Conservation (phyloP, 2,888 invertebrate genomes). For the Margaritifera margaritifera region DNA sequence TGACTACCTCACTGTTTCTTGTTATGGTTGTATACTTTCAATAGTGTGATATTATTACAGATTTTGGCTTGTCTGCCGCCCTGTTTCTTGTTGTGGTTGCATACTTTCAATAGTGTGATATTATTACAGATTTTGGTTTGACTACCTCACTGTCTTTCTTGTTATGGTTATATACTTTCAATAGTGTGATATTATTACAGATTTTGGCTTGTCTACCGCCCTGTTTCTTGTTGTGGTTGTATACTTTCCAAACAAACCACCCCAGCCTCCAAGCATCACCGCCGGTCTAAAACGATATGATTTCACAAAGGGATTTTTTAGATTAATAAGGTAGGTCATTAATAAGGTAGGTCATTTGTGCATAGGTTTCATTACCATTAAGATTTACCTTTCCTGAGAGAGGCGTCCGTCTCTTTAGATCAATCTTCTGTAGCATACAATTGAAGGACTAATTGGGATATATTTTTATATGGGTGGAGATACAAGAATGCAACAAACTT, state of each 20-base stretch:
- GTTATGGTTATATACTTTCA: slow-evolving; percentile 8
- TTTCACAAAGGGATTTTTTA: slow-evolving; percentile 18
- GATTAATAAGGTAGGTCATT: slow-evolving; percentile 1
- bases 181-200: slow-evolving; percentile 14
- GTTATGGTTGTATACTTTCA: slow-evolving; percentile 26
- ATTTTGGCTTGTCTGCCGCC: slow-evolving; percentile 25
- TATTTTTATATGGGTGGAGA: too few relatives aligned
- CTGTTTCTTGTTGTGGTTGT: slow-evolving; percentile 21
- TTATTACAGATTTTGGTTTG: slow-evolving; percentile 29
- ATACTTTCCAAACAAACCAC: slow-evolving; percentile 38
- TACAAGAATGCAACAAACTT: too few relatives aligned
- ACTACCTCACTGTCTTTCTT: slow-evolving; percentile 24
- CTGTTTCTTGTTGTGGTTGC: slow-evolving; percentile 20
- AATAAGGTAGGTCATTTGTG: not conserved
- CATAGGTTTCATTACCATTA: too few relatives aligned
- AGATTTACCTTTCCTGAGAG: too few relatives aligned
- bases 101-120: slow-evolving; percentile 18
- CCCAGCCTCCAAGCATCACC: slow-evolving; percentile 33
- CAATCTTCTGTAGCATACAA: too few relatives aligned
- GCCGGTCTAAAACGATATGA: slow-evolving; percentile 20
- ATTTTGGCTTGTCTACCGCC: slow-evolving; percentile 25
- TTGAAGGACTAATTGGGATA: too few relatives aligned
- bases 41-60: slow-evolving; percentile 14
- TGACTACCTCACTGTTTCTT: slow-evolving; percentile 24
- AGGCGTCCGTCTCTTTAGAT: too few relatives aligned